Evolutionary conservation across 2,113 vertebrate genomes (phyloP), one percentile per base, ranked within the genome.

Genomic region (Rhegmatorhina hoffmannsi): DNA sequence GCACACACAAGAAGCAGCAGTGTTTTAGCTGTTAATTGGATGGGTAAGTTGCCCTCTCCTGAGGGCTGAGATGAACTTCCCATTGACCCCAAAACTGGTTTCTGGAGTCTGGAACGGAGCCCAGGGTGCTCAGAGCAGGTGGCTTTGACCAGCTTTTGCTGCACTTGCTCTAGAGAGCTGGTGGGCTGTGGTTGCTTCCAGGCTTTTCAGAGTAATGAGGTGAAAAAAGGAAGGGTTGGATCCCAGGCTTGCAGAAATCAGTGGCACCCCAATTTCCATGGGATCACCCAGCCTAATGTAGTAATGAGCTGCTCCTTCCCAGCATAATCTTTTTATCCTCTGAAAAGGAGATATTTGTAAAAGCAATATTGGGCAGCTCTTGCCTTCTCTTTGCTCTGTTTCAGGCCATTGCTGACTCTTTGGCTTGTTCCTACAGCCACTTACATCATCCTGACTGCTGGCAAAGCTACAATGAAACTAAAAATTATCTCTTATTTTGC

Each of bases 21-120:
- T 94, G 92, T 84, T 88, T 49, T 47, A 83, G 92, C 93, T 86
- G 68, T 84, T 96, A 90, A 87, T 64, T 84, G 83, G 88, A 79
- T 90, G 90, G 85, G 89, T 85, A 78, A 90, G 82, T 60, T 92
- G 63, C 49, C 28, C 59, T 83, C 89, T 94, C 90, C 50, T 72
- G 79, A 85, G 90, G 68, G 56, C 76, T 4, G 2, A 64, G 28
- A 7, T 90, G 95, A 96, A 94, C 93, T 94, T 96, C 90, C 86
- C 90, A 66, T 16, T 58, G 88, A 92, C 73, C 68, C 80, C 62
- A 67, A 7, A 34, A 40, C 47, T 59, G 72, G 52, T 84, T 92
- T 93, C 77, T 94, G 64, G 62, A 94, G 87, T 81, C 69, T 97
- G 95, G 94, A 92, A 68, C 0, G 0, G 86, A 95, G 92, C 79